Percentiles rank a stretch among this genome's conserved stretches.
Evolutionary conservation across 2,888 invertebrate genomes (phyloP).

Genomic region (Plebejus anna): DNA sequence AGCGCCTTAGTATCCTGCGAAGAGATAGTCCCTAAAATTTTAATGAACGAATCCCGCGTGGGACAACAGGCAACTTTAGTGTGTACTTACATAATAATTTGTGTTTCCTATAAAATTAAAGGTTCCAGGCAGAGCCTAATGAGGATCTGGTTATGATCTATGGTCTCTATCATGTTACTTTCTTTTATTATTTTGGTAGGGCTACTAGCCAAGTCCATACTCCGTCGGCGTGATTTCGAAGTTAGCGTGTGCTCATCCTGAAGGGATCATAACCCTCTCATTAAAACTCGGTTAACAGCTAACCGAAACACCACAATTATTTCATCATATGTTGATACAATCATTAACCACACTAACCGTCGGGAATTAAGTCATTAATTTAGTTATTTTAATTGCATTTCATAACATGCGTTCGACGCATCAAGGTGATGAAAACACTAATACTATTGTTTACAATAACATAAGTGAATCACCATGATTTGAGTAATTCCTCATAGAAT

Average conservation of each 20-base stretch:
- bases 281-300: not conserved
- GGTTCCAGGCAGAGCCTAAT: too few relatives aligned
- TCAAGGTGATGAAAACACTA: constrained; percentile 20
- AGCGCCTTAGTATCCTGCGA: too few relatives aligned
- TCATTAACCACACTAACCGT: constrained; percentile 22
- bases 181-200: too few relatives aligned
- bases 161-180: too few relatives aligned
- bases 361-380: constrained; percentile 21
- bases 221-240: not conserved
- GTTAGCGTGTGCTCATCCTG: not conserved
- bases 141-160: too few relatives aligned
- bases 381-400: constrained; percentile 7
- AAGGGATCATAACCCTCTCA: not conserved
- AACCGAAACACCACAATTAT: constrained; percentile 15
- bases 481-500: too few relatives aligned
- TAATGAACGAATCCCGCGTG: too few relatives aligned
- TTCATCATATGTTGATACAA: constrained; percentile 8
- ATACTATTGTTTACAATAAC: constrained; percentile 7
- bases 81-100: too few relatives aligned
- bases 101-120: too few relatives aligned
- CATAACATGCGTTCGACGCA: constrained; percentile 18
- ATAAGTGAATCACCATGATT: too few relatives aligned
- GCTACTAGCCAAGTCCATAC: not conserved
- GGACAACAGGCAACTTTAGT: too few relatives aligned
- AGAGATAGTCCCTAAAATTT: too few relatives aligned